Evolutionary conservation across 2,888 invertebrate species (phyloP), one percentile per base, ranked within the genome.

Genomic region (Apamea epomidion): DNA sequence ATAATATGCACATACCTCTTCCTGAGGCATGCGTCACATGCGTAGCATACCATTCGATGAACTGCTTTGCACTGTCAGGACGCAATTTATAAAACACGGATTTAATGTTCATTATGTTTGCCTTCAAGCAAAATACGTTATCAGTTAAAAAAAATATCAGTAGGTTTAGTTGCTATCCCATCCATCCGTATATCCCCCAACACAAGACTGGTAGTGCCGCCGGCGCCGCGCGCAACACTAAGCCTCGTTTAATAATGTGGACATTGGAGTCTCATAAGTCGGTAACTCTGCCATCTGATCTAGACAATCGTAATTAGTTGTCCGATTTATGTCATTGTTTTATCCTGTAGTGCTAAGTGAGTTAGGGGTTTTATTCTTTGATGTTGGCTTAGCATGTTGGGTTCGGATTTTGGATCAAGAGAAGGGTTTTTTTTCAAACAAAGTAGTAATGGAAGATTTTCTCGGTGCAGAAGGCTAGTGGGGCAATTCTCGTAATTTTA

Each of bases 241-340:
- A 91, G 91, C 91, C 89, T 88, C 92, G 92, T 91, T 93, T 94
- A 94, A 94, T 94, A 94, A 93, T 92, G 94, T 93, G 94, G 93
- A 93, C 93, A 93, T 90, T 90, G 90, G 92, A 91, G 90, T 92
- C 91, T 90, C 90, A 92, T 93, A 93, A 94, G 92, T 92, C 92
- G 90, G 78, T 86, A 86, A 86, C 86, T 83, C 86, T 88, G 90
- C 91, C 88, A 90, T 91, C 86, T 80, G 83, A 85, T 83, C 84
- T 76, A 79, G 84, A 85, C 88, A 82, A 81, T 80, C 45, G 78
- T 86, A 82, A 87, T 86, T 86, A 88, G 72, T 87, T 81, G 72
- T 76, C 64, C 67, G 45, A 86, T 80, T 80, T 73, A 74, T 82
- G 69, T 78, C 42, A 84, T 74, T 82, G 54, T 76, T 74, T 60